Base-by-base conservation (phyloP, 2,797 vertebrate species). In the Diplodus sargus region DNA sequence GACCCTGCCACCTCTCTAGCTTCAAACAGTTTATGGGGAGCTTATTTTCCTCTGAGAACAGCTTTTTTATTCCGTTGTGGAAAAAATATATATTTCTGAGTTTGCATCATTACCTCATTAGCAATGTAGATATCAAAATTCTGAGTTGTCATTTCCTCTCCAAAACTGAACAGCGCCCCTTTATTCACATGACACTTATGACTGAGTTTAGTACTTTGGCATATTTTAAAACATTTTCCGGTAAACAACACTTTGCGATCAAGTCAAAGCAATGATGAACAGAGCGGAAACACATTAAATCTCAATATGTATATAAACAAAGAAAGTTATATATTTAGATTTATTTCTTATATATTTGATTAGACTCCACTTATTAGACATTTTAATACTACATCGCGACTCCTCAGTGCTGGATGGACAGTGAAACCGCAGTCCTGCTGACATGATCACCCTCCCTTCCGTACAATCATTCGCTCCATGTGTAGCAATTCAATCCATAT, bases 381-480 rank as follows among this genome's bases (percentile, higher is more conserved):
- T 76, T 10, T 76, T 30, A 65, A 62, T 48, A 65, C 2, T n/a
- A 22, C 2, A 62, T 23, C 4, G 67, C 51, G 53, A 9, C 14
- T 42, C 25, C 7, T 66, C 7, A 43, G 58, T 60, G 56, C 23
- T 70, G 45, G 68, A 71, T 9, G 70, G n/a, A 83, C 65, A 68
- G 78, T 84, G 75, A 83, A 78, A 76, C 56, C 76, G 61, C 80
- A 85, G 84, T 43, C 84, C 75, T 67, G 79, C 81, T 83, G 70
- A 78, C 49, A 8, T 42, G 16, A 68, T 80, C 76, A 34, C 51
- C 45, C 57, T 70, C 62, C 62, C 28, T 10, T 68, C 34, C 9
- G 14, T 43, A 53, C 64, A 83, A 72, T 75, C 73, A 78, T 53
- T 62, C 20, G 15, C 51, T 54, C 15, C 2, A 14, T 66, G 51